Evolutionary conservation across 2,888 invertebrate genomes (phyloP).

Genomic region (Lamproptera curius): DNA sequence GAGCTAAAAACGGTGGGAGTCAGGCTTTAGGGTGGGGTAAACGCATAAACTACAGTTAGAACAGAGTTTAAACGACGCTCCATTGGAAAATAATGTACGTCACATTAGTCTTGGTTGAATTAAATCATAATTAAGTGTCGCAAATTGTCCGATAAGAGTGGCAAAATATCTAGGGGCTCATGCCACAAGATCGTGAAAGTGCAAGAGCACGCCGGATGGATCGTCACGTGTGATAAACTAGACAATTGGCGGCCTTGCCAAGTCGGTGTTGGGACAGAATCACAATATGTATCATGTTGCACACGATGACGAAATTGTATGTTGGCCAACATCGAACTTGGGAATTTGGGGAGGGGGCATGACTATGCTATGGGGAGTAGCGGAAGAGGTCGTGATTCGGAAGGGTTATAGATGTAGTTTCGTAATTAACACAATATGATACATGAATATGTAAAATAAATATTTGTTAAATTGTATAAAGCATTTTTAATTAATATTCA

Average conservation of each 20-base stretch:
- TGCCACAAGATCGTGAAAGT: slow-evolving; percentile 43
- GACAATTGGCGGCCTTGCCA: slow-evolving; percentile 54
- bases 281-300: too few relatives aligned
- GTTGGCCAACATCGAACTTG: slow-evolving; percentile 42
- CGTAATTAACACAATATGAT: too few relatives aligned
- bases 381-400: slow-evolving; percentile 23
- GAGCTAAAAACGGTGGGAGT: too few relatives aligned
- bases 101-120: too few relatives aligned
- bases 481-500: too few relatives aligned
- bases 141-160: slow-evolving; percentile 13
- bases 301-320: slow-evolving; percentile 34
- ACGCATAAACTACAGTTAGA: too few relatives aligned
- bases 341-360: slow-evolving; percentile 35
- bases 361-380: too few relatives aligned
- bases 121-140: not conserved
- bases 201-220: slow-evolving; percentile 29
- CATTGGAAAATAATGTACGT: too few relatives aligned
- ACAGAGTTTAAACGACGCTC: too few relatives aligned
- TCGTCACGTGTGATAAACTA: slow-evolving; percentile 51
- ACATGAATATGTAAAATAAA: too few relatives aligned
- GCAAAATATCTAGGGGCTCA: slow-evolving; percentile 21
- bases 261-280: slow-evolving; percentile 37
- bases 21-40: too few relatives aligned
- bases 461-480: too few relatives aligned
- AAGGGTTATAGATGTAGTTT: slow-evolving; percentile 11